Evolutionary conservation across 2,797 vertebrate species (phyloP).

Genomic region (Clamator glandarius): DNA sequence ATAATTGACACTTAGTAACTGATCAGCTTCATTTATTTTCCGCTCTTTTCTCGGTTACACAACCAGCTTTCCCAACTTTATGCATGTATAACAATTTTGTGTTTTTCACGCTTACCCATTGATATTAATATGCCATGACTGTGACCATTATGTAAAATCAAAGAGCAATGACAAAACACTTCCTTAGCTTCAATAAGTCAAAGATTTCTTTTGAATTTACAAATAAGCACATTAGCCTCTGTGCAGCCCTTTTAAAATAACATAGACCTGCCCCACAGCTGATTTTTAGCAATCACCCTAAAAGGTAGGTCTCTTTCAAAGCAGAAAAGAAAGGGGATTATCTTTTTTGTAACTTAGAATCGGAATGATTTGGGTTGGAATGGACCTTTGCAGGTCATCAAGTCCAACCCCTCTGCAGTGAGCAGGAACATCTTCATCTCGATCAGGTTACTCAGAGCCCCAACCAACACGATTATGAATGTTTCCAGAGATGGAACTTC

Average conservation of each 20-base stretch:
- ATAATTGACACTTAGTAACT: conserved; percentile 20
- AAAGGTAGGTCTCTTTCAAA: neutral
- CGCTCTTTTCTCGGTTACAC: neutral
- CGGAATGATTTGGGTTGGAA: neutral
- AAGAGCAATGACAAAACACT: neutral
- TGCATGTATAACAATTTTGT: neutral
- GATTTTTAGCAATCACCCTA: neutral
- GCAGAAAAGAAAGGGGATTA: neutral
- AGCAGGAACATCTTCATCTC: neutral
- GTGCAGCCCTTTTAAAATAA: neutral
- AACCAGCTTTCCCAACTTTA: neutral
- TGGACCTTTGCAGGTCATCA: neutral
- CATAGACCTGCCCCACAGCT: fast-evolving
- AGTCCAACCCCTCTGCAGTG: fast-evolving
- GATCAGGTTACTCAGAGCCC: neutral
- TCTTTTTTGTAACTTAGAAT: neutral
- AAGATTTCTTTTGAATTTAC: neutral
- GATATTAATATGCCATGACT: neutral
- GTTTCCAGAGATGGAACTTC: neutral
- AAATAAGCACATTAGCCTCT: neutral
- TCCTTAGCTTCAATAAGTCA: neutral
- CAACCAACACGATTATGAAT: neutral
- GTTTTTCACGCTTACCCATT: neutral
- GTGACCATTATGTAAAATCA: neutral
- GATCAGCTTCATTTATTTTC: conserved; percentile 30